phyloP scores from a whole-genome alignment of 2,113 vertebrate genomes.

The Prinia subflava region DNA sequence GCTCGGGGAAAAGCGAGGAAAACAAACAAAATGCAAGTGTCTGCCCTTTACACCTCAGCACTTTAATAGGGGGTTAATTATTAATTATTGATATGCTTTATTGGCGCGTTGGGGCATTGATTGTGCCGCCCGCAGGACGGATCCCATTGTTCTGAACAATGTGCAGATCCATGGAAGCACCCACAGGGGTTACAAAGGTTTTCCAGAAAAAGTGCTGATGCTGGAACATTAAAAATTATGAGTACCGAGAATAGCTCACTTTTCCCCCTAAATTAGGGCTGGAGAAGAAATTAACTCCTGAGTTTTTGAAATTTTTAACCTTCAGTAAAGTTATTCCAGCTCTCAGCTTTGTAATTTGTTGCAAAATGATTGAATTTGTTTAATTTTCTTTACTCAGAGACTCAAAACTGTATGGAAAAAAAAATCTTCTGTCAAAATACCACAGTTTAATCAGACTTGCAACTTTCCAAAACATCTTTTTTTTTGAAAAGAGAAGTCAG shows the following conservation, averaged over 20 bases:
- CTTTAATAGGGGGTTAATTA: neutral
- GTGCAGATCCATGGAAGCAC: neutral
- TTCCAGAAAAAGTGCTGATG: neutral
- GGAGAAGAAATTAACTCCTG: neutral
- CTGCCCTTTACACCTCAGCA: conserved; percentile 51
- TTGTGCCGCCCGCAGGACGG: conserved; percentile 8
- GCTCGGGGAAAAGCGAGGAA: neutral
- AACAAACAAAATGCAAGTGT: neutral
- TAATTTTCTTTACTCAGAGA: neutral
- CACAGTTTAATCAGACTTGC: neutral
- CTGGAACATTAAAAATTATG: neutral
- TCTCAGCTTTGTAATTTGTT: neutral
- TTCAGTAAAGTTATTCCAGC: neutral
- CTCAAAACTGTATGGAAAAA: neutral
- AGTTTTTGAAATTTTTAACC: neutral
- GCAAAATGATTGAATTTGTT: neutral
- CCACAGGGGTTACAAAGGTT: neutral
- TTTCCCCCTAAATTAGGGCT: fast-evolving
- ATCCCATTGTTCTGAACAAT: neutral
- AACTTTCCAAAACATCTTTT: neutral
- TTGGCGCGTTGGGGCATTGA: neutral
- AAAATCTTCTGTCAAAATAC: neutral
- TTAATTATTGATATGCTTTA: conserved; percentile 50
- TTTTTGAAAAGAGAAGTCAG: neutral
- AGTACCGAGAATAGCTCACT: neutral